Evolutionary conservation across 2,113 vertebrate species (phyloP).

Genomic region (Podocnemis expansa): DNA sequence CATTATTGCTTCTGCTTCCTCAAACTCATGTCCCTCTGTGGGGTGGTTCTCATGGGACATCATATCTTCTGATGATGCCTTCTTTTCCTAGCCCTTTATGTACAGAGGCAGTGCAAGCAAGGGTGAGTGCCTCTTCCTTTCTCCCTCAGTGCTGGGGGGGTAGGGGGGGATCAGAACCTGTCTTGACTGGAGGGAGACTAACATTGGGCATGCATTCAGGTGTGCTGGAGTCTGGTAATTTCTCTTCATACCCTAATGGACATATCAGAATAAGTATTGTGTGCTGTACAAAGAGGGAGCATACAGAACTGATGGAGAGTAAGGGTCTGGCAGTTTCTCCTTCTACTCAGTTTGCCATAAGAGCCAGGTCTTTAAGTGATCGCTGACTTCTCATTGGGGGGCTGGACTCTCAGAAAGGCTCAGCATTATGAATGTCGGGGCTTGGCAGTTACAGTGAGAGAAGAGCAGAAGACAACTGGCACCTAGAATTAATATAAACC

Average conservation of each 20-base stretch:
- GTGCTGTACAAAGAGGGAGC: rapidly evolving
- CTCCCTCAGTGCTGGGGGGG: background rate
- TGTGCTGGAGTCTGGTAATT: rapidly evolving
- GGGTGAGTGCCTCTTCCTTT: background rate
- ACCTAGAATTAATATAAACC: too few relatives aligned
- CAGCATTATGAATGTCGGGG: background rate
- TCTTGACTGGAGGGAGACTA: background rate
- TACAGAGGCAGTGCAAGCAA: background rate
- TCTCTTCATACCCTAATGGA: background rate
- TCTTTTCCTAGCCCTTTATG: background rate
- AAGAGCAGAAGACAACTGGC: too few relatives aligned
- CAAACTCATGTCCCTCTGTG: background rate
- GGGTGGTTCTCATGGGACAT: background rate
- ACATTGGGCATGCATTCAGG: background rate
- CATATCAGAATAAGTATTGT: background rate
- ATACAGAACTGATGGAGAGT: background rate
- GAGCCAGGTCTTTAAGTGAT: background rate
- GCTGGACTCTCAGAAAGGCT: background rate
- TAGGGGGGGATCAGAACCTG: too few relatives aligned
- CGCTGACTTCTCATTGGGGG: background rate
- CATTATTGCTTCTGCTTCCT: background rate
- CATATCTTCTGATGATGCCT: too few relatives aligned
- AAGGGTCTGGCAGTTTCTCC: background rate
- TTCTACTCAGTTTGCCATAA: background rate
- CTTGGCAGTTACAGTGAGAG: too few relatives aligned